These are phyloP conservation scores for Elysia crispata DNA, from an alignment of 2,888 invertebrate genomes.

Conservation along the genomic window DNA sequence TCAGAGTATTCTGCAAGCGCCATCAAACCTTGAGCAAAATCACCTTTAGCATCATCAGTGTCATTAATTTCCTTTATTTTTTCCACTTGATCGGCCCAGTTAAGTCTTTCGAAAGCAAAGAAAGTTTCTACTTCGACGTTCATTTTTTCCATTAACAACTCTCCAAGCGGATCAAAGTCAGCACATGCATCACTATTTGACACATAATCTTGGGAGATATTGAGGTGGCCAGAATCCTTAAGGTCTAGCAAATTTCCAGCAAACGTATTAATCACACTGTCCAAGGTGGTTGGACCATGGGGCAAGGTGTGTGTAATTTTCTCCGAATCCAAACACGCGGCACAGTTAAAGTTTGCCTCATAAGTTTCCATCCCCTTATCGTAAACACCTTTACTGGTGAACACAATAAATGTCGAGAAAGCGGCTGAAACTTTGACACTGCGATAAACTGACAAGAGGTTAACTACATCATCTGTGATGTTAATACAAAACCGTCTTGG, in stretches of 20 bases:
- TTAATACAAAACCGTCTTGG: slow-evolving; percentile 54
- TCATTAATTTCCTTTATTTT: slow-evolving; percentile 7
- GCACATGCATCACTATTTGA: no score
- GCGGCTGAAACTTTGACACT: not conserved
- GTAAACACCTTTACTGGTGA: slow-evolving; percentile 44
- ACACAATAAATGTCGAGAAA: slow-evolving; percentile 46
- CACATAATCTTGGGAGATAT: no score
- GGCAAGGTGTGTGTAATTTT: slow-evolving; percentile 29
- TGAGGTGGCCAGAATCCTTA: slow-evolving; percentile 10
- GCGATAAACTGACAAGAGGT: slow-evolving; percentile 5
- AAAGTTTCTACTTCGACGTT: slow-evolving; percentile 19
- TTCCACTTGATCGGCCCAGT: not conserved
- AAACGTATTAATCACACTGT: slow-evolving; percentile 36
- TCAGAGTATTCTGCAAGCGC: slow-evolving; percentile 10
- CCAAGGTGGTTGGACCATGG: slow-evolving; percentile 24
- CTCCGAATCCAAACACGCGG: slow-evolving; percentile 24
- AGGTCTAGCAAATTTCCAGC: slow-evolving; percentile 17
- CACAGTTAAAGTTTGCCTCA: slow-evolving; percentile 44
- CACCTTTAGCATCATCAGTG: not conserved
- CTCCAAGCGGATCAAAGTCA: no score
- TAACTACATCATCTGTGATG: slow-evolving; percentile 46
- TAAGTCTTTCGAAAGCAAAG: slow-evolving; percentile 5
- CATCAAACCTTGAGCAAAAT: not conserved
- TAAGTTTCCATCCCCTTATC: slow-evolving; percentile 48
- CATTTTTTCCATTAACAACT: not conserved